Conservation (phyloP, 1,140 invertebrate species). For the Drosophila equinoxialis region DNA sequence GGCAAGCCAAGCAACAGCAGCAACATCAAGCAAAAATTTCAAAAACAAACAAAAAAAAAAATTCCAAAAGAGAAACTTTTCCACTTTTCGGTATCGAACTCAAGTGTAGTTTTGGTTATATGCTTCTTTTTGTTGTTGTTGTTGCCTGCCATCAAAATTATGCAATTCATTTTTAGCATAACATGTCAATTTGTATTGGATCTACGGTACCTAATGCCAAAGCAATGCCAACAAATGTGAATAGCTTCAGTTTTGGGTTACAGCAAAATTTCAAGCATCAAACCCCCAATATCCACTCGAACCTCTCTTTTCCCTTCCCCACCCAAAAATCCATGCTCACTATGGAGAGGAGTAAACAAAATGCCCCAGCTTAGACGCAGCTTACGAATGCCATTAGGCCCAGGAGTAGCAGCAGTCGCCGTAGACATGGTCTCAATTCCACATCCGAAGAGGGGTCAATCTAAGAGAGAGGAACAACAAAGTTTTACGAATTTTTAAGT, state of each 20-base stretch:
- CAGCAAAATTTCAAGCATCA: constrained; percentile 7
- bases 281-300: background rate
- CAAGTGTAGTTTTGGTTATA: constrained; percentile 35
- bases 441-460: background rate
- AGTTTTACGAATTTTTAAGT: too few species aligned
- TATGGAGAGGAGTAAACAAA: constrained; percentile 48
- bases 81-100: constrained; percentile 35
- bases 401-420: constrained; percentile 15
- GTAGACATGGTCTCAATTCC: background rate
- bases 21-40: constrained; percentile 31
- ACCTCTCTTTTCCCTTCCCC: background rate
- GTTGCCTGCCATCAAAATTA: constrained; percentile 61
- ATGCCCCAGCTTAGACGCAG: constrained; percentile 65
- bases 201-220: constrained; percentile 17
- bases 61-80: constrained; percentile 46
- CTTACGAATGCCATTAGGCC: constrained; percentile 73
- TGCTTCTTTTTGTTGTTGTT: constrained; percentile 12
- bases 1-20: background rate
- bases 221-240: constrained; percentile 34
- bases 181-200: constrained; percentile 73
- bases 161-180: constrained; percentile 76
- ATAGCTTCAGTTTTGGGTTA: constrained; percentile 30
- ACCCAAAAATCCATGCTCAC: too few species aligned
- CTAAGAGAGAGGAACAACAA: too few species aligned
- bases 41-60: constrained; percentile 22